Conservation (phyloP, 1,140 invertebrate genomes). For the Polyergus mexicanus region DNA sequence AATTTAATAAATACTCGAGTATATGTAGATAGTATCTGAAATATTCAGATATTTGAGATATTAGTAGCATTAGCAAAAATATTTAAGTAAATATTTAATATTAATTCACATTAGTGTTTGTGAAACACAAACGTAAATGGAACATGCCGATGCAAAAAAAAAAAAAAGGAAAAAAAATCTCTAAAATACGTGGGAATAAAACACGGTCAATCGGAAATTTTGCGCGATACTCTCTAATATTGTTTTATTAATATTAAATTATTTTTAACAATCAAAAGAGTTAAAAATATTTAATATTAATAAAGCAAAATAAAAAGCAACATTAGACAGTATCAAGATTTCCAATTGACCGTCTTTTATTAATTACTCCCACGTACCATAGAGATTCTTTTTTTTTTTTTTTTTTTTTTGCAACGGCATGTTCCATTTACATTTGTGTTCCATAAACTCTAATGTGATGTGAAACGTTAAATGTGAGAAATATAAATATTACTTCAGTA, state of each 20-base stretch:
- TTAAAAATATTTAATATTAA: constrained; percentile 16
- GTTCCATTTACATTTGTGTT: neutral
- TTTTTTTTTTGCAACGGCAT: neutral
- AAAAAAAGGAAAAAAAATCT: neutral
- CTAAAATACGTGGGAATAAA: neutral
- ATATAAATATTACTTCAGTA: neutral
- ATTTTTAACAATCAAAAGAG: neutral
- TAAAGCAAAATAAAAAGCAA: constrained; percentile 1
- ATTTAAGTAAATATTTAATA: no score
- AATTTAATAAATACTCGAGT: neutral
- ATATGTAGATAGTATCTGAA: neutral
- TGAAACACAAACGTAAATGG: neutral
- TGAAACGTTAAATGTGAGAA: no score
- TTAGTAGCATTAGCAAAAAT: neutral
- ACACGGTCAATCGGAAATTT: neutral
- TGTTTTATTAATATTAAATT: constrained; percentile 5
- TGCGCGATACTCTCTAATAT: neutral
- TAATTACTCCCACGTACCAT: constrained; percentile 13
- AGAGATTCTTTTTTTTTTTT: no score
- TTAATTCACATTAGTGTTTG: neutral
- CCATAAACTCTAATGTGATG: neutral
- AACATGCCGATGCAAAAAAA: neutral
- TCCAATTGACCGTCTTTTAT: neutral
- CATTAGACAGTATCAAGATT: neutral
- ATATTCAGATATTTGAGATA: neutral